phyloP scores from a whole-genome alignment of 1,140 invertebrate genomes.

The Hyposmocoma kahamanoa region DNA sequence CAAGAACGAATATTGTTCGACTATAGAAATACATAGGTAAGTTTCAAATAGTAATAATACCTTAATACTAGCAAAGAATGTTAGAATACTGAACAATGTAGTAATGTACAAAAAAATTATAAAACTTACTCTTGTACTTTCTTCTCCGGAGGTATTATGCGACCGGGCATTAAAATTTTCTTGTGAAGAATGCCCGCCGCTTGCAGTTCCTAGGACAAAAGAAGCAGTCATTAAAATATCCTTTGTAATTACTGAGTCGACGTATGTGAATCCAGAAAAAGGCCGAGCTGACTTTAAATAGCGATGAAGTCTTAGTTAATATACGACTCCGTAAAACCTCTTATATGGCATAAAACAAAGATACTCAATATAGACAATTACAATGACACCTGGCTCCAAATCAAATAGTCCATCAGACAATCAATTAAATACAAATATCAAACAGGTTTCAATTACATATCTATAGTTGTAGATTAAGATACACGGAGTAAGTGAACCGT shows the following conservation, averaged over 20 bases:
- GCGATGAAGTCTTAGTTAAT: neutral
- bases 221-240: slow-evolving; percentile 11
- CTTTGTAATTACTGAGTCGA: neutral
- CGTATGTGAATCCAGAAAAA: neutral
- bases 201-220: slow-evolving; percentile 46
- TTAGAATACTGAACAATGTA: too few relatives aligned
- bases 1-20: too few relatives aligned
- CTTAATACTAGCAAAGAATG: too few relatives aligned
- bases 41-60: too few relatives aligned
- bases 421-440: too few relatives aligned
- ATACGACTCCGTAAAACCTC: neutral
- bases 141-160: slow-evolving; percentile 43
- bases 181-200: slow-evolving; percentile 42
- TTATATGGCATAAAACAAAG: too few relatives aligned
- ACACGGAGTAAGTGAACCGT: too few relatives aligned
- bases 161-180: slow-evolving; percentile 58
- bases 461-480: too few relatives aligned
- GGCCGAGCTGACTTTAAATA: neutral
- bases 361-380: neutral
- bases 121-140: slow-evolving; percentile 52
- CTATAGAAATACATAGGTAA: too few relatives aligned
- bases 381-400: slow-evolving; percentile 21
- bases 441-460: too few relatives aligned
- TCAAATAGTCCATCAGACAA: too few relatives aligned
- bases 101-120: too few relatives aligned